Conservation (phyloP, 2,113 vertebrate genomes). For the Corapipo altera region DNA sequence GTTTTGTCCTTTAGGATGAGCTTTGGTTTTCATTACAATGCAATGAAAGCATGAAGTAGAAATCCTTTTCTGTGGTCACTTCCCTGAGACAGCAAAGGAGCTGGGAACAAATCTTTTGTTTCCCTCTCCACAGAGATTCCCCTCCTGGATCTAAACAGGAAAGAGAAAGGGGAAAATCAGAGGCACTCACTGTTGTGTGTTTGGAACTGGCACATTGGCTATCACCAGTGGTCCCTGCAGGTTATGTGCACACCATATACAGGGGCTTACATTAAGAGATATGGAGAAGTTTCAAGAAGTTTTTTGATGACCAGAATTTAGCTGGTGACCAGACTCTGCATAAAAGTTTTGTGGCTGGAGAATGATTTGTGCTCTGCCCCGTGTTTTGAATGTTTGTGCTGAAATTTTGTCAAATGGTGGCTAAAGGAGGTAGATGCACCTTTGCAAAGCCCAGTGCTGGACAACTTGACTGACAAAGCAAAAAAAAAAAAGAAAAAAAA, state of each 20-base stretch:
- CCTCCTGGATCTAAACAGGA: not conserved
- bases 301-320: not conserved
- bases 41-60: not conserved
- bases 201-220: not conserved
- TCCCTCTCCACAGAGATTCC: not conserved
- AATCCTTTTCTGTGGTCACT: not conserved
- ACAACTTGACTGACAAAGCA: not conserved
- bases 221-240: not conserved
- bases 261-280: not conserved
- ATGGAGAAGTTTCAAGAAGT: not conserved
- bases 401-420: not conserved
- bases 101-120: not conserved
- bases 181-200: not conserved
- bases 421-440: not conserved
- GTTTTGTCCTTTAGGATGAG: not conserved
- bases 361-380: not conserved
- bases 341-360: not conserved
- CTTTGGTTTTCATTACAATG: not conserved
- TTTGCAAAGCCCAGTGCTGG: not conserved
- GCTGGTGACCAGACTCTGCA: not conserved
- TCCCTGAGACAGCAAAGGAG: not conserved
- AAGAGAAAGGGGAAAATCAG: not conserved
- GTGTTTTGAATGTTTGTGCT: not conserved
- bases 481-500: not conserved
- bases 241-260: accelerated